Percentiles rank a stretch among this genome's conserved stretches.
phyloP scores from a whole-genome alignment of 2,888 invertebrate species.

The Emmelina monodactyla region DNA sequence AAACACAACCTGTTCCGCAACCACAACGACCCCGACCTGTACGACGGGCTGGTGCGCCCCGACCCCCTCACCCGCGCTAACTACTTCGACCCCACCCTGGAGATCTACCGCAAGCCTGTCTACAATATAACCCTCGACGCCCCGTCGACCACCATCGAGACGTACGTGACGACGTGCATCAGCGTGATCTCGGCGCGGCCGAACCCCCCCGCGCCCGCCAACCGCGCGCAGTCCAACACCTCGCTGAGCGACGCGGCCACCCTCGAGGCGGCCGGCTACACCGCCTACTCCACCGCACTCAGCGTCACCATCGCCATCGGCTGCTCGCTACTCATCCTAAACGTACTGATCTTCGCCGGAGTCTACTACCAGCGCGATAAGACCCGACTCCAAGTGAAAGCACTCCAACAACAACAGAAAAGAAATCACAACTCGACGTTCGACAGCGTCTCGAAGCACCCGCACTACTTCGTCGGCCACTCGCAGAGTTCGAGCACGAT shows the following conservation, averaged over 20 bases:
- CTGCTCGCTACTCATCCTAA: constrained; percentile 80
- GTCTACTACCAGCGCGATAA: constrained; percentile 85
- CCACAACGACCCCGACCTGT: constrained; percentile 87
- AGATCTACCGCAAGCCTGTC: constrained; percentile 69
- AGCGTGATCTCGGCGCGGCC: constrained; percentile 76
- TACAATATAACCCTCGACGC: constrained; percentile 62
- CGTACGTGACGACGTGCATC: constrained; percentile 74
- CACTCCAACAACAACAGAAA: constrained; percentile 75
- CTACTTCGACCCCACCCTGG: constrained; percentile 69
- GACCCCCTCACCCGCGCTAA: constrained; percentile 77
- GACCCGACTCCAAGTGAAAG: constrained; percentile 80
- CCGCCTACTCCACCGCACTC: constrained; percentile 77
- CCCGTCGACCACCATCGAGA: constrained; percentile 67
- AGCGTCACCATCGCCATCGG: constrained; percentile 84
- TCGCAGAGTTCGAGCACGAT: constrained; percentile 84
- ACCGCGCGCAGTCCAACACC: constrained; percentile 42
- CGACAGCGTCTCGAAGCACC: constrained; percentile 74
- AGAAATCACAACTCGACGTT: constrained; percentile 63
- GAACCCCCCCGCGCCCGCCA: constrained; percentile 38
- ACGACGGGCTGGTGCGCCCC: constrained; percentile 88
- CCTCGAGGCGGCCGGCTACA: constrained; percentile 79
- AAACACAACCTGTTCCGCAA: constrained; percentile 90
- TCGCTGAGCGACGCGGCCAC: constrained; percentile 69
- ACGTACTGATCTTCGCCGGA: constrained; percentile 83
- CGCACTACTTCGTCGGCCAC: constrained; percentile 80